Evolutionary conservation across 1,140 invertebrate species (phyloP).

Genomic region (Drosophila bipectinata): DNA sequence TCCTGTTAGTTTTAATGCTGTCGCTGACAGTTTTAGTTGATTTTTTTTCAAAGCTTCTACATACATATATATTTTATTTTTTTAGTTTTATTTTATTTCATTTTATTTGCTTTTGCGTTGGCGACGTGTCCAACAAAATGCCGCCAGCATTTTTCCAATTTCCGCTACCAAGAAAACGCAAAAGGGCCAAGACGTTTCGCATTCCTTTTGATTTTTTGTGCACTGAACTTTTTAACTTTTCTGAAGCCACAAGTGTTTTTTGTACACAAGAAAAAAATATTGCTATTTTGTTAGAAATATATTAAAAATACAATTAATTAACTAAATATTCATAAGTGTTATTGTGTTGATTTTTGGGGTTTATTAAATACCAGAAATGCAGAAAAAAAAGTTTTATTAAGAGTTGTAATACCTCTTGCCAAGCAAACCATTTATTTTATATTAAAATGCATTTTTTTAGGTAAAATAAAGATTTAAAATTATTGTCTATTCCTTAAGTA

Average conservation of each 20-base stretch:
- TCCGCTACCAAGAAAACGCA: slow-evolving; percentile 50
- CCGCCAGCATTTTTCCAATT: slow-evolving; percentile 69
- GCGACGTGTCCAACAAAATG: slow-evolving; percentile 65
- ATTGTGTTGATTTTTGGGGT: too few relatives aligned
- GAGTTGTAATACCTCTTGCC: too few relatives aligned
- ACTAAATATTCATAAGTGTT: too few relatives aligned
- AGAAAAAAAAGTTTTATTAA: too few relatives aligned
- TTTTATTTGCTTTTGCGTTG: slow-evolving; percentile 9
- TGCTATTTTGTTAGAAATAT: too few relatives aligned
- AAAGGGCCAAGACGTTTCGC: slow-evolving; percentile 41
- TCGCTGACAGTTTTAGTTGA: slow-evolving; percentile 54
- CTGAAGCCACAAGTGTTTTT: slow-evolving; percentile 23
- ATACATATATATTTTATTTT: background rate
- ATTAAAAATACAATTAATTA: too few relatives aligned
- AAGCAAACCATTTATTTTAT: too few relatives aligned
- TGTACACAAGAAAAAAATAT: background rate
- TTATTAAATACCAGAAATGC: too few relatives aligned
- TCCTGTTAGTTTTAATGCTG: slow-evolving; percentile 66
- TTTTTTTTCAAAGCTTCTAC: slow-evolving; percentile 7
- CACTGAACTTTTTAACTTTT: slow-evolving; percentile 22
- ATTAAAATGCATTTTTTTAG: too few relatives aligned
- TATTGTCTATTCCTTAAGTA: background rate
- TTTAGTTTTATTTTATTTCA: slow-evolving; percentile 14
- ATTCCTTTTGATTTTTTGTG: slow-evolving; percentile 26
- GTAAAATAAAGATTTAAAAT: background rate